Conservation (phyloP, 1,140 invertebrate genomes). For the Chrysopa pallens region DNA sequence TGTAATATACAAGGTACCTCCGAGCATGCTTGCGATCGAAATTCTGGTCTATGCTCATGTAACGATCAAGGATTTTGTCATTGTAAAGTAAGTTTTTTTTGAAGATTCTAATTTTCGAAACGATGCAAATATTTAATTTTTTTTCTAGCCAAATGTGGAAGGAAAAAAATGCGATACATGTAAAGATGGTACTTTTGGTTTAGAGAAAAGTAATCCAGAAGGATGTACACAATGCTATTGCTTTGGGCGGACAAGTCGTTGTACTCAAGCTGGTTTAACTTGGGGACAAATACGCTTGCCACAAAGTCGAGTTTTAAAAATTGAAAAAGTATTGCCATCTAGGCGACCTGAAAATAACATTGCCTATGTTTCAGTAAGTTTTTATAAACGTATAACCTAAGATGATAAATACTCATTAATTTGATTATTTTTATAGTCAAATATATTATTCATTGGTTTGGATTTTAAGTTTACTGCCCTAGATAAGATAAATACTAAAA, state of each 20-base stretch:
- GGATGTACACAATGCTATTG: conserved; percentile 85
- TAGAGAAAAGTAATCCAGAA: conserved; percentile 45
- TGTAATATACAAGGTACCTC: conserved; percentile 46
- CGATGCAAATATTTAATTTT: conserved; percentile 5
- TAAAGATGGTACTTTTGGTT: conserved; percentile 64
- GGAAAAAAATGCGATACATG: conserved; percentile 74
- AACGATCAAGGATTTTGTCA: conserved; percentile 57
- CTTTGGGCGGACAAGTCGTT: conserved; percentile 60
- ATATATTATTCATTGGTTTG: no score
- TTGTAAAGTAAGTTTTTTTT: conserved; percentile 45
- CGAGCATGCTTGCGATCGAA: conserved; percentile 31
- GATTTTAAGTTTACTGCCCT: no score
- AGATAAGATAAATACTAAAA: no score
- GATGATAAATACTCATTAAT: no score
- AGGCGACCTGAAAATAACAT: no score
- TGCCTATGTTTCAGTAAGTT: no score
- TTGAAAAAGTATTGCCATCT: no score
- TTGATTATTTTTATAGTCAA: no score
- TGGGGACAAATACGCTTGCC: conserved; percentile 53
- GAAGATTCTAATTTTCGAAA: conserved; percentile 1
- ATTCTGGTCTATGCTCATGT: conserved; percentile 47
- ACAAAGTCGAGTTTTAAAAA: conserved; percentile 16
- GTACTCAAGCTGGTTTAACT: conserved; percentile 55
- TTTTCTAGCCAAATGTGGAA: conserved; percentile 50
- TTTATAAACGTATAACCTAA: no score